Evolutionary conservation across 2,888 invertebrate genomes (phyloP).

Genomic region (Trichogramma dendrolimi): DNA sequence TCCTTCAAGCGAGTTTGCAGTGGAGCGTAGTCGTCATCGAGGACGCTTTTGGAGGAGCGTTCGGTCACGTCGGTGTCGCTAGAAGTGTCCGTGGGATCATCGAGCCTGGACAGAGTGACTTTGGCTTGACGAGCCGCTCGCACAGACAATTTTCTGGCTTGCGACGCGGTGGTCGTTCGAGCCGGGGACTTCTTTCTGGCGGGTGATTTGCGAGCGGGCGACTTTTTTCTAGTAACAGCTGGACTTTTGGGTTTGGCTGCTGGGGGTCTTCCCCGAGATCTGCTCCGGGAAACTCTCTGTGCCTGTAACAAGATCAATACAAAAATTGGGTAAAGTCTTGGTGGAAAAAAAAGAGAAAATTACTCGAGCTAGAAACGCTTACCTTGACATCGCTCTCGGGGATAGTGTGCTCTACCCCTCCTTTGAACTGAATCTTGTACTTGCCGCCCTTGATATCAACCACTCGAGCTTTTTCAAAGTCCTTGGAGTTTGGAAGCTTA

Average conservation of each 20-base stretch:
- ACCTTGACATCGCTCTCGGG: slow-evolving; percentile 40
- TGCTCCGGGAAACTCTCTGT: slow-evolving; percentile 41
- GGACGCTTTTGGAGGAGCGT: slow-evolving; percentile 31
- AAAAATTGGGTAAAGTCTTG: slow-evolving; percentile 12
- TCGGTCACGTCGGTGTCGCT: slow-evolving; percentile 34
- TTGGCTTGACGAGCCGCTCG: slow-evolving; percentile 37
- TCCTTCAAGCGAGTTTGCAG: slow-evolving; percentile 40
- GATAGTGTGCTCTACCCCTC: slow-evolving; percentile 39
- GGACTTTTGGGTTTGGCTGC: slow-evolving; percentile 37
- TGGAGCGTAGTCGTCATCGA: slow-evolving; percentile 32
- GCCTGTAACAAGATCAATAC: slow-evolving; percentile 27
- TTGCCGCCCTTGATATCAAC: slow-evolving; percentile 35
- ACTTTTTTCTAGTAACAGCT: slow-evolving; percentile 35
- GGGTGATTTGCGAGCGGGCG: slow-evolving; percentile 35
- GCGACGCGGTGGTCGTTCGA: slow-evolving; percentile 23
- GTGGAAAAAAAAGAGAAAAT: slow-evolving; percentile 3
- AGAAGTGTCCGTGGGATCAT: slow-evolving; percentile 32
- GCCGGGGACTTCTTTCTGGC: slow-evolving; percentile 32
- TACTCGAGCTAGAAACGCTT: slow-evolving; percentile 10
- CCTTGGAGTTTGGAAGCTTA: slow-evolving; percentile 36
- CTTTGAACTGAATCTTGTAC: slow-evolving; percentile 41
- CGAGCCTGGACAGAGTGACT: slow-evolving; percentile 38
- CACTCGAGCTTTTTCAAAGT: slow-evolving; percentile 40
- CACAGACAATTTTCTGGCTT: slow-evolving; percentile 32
- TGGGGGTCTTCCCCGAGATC: slow-evolving; percentile 30